Evolutionary conservation across 2,113 vertebrate species (phyloP).

Genomic region (Melozone crissalis): DNA sequence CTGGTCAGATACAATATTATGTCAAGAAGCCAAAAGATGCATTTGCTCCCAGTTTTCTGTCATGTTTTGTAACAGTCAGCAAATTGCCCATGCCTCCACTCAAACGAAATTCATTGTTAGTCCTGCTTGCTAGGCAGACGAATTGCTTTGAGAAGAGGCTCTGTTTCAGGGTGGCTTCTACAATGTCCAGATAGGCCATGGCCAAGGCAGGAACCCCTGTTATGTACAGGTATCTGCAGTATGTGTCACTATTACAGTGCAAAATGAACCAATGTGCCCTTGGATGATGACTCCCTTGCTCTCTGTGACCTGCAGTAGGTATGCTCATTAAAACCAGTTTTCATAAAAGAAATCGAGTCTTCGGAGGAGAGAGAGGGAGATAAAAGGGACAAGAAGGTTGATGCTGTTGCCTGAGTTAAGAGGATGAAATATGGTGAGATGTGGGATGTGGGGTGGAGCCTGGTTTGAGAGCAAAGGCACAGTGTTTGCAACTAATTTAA

Average conservation of each 20-base stretch:
- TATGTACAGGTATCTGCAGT: rapidly evolving
- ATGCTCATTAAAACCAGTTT: not conserved
- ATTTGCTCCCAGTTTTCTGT: not conserved
- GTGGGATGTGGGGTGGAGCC: not conserved
- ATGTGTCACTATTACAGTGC: not conserved
- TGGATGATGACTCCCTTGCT: not conserved
- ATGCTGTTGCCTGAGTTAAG: not conserved
- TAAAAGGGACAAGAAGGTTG: not conserved
- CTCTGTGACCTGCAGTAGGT: not conserved
- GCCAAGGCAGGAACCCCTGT: not conserved
- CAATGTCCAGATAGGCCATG: not conserved
- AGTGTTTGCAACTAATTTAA: not conserved
- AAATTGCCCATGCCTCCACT: not conserved
- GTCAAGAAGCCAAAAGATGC: not conserved
- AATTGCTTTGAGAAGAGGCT: not conserved
- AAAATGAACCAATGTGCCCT: not conserved
- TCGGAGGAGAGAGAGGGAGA: not conserved
- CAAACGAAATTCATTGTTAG: not conserved
- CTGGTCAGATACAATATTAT: not conserved
- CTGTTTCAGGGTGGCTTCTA: not conserved
- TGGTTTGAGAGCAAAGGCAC: not conserved
- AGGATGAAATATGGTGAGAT: not conserved
- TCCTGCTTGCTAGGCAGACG: not conserved
- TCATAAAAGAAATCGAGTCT: not conserved
- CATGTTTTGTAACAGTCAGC: not conserved